These are phyloP conservation scores for Rhinoraja longicauda DNA, from an alignment of 2,797 vertebrate genomes.

Conservation along the genomic window DNA sequence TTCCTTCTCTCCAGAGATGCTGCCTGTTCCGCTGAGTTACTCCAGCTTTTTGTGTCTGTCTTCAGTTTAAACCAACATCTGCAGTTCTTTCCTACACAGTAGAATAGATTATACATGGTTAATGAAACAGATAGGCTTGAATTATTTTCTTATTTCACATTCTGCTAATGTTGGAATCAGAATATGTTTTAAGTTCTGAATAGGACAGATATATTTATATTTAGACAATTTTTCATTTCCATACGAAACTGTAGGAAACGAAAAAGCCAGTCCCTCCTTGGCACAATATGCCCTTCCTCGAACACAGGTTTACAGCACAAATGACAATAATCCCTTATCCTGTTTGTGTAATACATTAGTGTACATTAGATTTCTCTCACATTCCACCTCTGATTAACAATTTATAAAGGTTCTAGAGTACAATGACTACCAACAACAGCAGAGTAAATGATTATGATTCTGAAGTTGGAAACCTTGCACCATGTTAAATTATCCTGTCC, in stretches of 20 bases:
- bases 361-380: background rate
- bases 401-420: background rate
- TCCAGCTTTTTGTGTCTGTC: too few relatives aligned
- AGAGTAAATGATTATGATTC: background rate
- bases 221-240: background rate
- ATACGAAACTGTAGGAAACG: background rate
- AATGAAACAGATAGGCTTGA: background rate
- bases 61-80: too few relatives aligned
- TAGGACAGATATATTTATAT: background rate
- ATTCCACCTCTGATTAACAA: background rate
- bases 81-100: too few relatives aligned
- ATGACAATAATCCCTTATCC: background rate
- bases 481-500: background rate
- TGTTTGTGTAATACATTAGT: background rate
- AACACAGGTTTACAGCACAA: background rate
- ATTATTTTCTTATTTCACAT: background rate
- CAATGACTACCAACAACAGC: background rate
- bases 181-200: background rate
- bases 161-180: background rate
- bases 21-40: too few relatives aligned
- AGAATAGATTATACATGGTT: background rate
- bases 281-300: background rate
- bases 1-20: too few relatives aligned
- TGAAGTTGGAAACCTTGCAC: background rate
- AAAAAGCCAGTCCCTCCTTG: background rate